A percentile compares a stretch with the other conserved stretches of the same genome.
Conservation (phyloP, 2,888 invertebrate species). For the Cosmorhoe ocellata region DNA sequence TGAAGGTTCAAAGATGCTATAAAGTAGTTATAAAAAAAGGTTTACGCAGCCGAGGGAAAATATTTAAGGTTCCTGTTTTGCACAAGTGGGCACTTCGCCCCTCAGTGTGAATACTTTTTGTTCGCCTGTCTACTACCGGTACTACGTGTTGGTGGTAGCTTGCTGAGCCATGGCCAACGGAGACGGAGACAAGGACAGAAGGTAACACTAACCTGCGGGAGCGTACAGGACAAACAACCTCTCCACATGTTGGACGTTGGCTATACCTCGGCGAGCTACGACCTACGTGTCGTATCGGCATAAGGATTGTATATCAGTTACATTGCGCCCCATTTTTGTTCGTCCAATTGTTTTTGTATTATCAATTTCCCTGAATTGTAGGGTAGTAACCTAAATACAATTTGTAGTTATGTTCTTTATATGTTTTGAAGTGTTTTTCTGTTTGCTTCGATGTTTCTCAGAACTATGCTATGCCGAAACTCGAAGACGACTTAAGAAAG, state of each 20-base stretch:
- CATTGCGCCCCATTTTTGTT: constrained; percentile 9
- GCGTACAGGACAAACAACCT: no score
- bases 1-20: constrained; percentile 27
- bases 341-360: constrained; percentile 14
- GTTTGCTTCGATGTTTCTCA: not conserved
- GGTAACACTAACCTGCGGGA: no score
- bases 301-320: constrained; percentile 17
- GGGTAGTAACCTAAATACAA: not conserved
- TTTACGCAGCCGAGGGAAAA: constrained; percentile 19
- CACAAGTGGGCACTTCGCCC: constrained; percentile 14
- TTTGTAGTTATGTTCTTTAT: not conserved
- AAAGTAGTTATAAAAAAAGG: constrained; percentile 33
- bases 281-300: no score
- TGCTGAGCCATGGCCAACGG: no score
- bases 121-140: constrained; percentile 16
- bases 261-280: no score
- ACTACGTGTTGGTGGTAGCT: no score
- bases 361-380: constrained; percentile 5
- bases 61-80: constrained; percentile 15
- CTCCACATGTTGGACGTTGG: no score
- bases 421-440: not conserved
- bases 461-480: no score
- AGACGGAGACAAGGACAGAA: no score
- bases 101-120: constrained; percentile 19
- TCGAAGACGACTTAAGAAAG: no score